phyloP scores from a whole-genome alignment of 2,888 invertebrate species.

The Ichneumoninae sp. region DNA sequence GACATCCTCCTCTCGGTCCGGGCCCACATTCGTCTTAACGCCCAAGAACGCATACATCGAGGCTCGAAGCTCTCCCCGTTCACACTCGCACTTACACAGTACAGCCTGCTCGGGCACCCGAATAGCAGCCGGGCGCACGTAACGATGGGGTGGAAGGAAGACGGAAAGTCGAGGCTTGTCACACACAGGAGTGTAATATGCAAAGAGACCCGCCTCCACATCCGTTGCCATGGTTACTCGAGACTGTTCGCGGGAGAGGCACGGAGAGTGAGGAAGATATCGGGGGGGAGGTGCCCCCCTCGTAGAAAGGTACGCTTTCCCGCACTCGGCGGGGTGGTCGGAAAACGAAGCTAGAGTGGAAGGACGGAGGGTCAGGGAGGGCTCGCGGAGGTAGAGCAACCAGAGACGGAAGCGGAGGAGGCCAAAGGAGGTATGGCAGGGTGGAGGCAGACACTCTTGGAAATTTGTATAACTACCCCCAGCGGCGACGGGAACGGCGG shows the following conservation, averaged over 20 bases:
- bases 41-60: slow-evolving; percentile 30
- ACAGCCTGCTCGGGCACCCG: slow-evolving; percentile 24
- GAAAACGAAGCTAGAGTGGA: slow-evolving; percentile 55
- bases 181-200: slow-evolving; percentile 83
- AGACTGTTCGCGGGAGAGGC: slow-evolving; percentile 74
- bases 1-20: slow-evolving; percentile 31
- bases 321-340: slow-evolving; percentile 56
- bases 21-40: slow-evolving; percentile 51
- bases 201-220: slow-evolving; percentile 82
- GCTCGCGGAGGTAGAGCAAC: slow-evolving; percentile 51
- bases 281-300: slow-evolving; percentile 43
- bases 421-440: slow-evolving; percentile 63
- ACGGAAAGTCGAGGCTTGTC: slow-evolving; percentile 77
- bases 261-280: slow-evolving; percentile 71
- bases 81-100: slow-evolving; percentile 42
- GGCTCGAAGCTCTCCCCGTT: slow-evolving; percentile 34
- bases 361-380: slow-evolving; percentile 56
- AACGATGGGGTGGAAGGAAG: slow-evolving; percentile 51
- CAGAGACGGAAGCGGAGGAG: slow-evolving; percentile 63
- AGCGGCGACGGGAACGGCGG: slow-evolving; percentile 73
- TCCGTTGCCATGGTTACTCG: slow-evolving; percentile 80
- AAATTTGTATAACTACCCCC: slow-evolving; percentile 84
- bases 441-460: slow-evolving; percentile 82
- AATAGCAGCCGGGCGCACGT: slow-evolving; percentile 36
- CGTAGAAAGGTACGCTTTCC: slow-evolving; percentile 8